Base-by-base conservation (phyloP, 2,888 invertebrate genomes). In the Habrosyne pyritoides region DNA sequence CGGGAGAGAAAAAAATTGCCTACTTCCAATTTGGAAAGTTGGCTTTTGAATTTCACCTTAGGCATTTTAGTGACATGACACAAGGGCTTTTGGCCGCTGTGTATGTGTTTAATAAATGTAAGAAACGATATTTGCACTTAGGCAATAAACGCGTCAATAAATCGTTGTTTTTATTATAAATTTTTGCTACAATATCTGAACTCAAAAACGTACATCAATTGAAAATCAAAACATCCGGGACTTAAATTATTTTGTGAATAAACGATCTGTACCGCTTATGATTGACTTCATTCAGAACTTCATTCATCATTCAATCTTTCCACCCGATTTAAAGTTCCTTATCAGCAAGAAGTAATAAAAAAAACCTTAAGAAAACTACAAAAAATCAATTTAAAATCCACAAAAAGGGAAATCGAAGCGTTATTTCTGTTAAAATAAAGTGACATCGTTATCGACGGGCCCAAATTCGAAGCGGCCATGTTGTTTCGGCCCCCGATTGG, bases 21-120 rank as follows among this genome's bases (percentile, higher is more conserved):
- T 67, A 67, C 68, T 66, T 67, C 69, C 14, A 42, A 42, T 76
- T 82, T 82, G 83, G 86, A 84, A 86, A 79, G 77, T 79, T 66
- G 64, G 59, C 58, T 63, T 64, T 68, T 72, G 74, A 67, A 70
- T 64, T 65, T 64, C 59, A 63, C 50, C 50, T 50, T 50, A 50
- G 50, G 50, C 50, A 50, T 51, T 48, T 14, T 42, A 42, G 46
- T 42, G 8, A 18, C 7, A 42, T 42, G 42, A 28, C 12, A 28
- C 28, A 50, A 50, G 28, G 28, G 50, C 50, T 28, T 50, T 28
- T 10, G n/a, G 2, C 26, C 48, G 24, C 8, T 1, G 18, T 14
- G 18, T 18, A 28, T 14, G 28, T 10, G 8, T 4, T 7, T 28
- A 1, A 28, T 49, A 14, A 22, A 26, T 48, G 26, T 14, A 24